Percentiles rank a stretch among this genome's conserved stretches.
Conservation (phyloP, 2,797 vertebrate species). For the Neomorphus geoffroyi region DNA sequence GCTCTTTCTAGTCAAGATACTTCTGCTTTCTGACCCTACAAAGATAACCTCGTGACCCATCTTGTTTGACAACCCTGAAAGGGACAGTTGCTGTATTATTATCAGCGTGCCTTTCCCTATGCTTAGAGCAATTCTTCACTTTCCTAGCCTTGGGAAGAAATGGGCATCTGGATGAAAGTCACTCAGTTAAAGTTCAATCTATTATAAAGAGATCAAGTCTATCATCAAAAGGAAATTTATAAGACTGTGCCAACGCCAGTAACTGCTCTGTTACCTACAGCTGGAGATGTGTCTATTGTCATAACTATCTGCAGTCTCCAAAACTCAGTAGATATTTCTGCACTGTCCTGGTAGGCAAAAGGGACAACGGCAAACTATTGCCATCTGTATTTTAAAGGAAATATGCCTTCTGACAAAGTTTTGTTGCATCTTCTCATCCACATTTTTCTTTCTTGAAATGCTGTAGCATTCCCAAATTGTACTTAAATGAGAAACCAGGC, state of each 20-base stretch:
- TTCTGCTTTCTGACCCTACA: slow-evolving; percentile 5
- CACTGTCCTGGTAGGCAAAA: not conserved
- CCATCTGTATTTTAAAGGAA: not conserved
- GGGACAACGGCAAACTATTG: not conserved
- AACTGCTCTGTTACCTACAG: not conserved
- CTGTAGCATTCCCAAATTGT: not conserved
- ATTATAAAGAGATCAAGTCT: not conserved
- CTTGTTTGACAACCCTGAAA: not conserved
- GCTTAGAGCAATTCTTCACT: not conserved
- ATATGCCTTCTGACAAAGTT: not conserved
- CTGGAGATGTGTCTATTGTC: not conserved
- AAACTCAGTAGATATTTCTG: not conserved
- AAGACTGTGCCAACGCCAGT: not conserved
- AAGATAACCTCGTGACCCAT: not conserved
- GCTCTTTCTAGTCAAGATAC: not conserved
- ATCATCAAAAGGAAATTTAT: not conserved
- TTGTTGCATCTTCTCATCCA: not conserved
- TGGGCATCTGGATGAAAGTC: not conserved
- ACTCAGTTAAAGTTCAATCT: not conserved
- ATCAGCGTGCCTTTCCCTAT: not conserved
- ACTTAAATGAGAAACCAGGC: not conserved
- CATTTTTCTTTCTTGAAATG: not conserved
- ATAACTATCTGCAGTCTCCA: not conserved
- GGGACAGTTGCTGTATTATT: not conserved
- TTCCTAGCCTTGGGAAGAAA: not conserved